A percentile compares a stretch with the other conserved stretches of the same genome.
phyloP scores from a whole-genome alignment of 2,888 invertebrate genomes.

The Griposia aprilina region DNA sequence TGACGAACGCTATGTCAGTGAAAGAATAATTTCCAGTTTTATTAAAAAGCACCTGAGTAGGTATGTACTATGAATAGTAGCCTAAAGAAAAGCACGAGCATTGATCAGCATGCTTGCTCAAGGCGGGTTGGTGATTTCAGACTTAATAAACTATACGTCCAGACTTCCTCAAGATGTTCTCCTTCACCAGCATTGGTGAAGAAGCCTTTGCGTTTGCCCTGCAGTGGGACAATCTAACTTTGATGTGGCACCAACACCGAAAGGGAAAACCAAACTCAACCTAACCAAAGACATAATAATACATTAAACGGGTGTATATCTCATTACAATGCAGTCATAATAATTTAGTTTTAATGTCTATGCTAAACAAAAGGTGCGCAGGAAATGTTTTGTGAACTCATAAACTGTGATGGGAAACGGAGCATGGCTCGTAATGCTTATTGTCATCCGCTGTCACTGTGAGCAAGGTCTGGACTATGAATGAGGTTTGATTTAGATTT shows the following conservation, averaged over 20 bases:
- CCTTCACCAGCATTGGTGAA: too few relatives aligned
- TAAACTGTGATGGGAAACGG: slow-evolving; percentile 42
- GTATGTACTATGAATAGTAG: neutral
- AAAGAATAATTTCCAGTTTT: neutral
- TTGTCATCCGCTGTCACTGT: slow-evolving; percentile 31
- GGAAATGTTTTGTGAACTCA: slow-evolving; percentile 53
- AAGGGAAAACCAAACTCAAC: neutral
- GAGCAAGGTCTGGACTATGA: slow-evolving; percentile 31
- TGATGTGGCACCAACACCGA: neutral
- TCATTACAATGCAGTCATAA: slow-evolving; percentile 34
- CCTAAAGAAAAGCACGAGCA: neutral
- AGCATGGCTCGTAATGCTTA: slow-evolving; percentile 27
- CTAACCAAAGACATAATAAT: slow-evolving; percentile 10
- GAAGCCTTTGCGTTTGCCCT: too few relatives aligned
- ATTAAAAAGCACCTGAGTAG: neutral
- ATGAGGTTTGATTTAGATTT: slow-evolving; percentile 32
- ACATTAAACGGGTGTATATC: neutral
- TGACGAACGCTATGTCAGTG: neutral
- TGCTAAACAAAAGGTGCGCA: slow-evolving; percentile 56
- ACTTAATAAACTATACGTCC: too few relatives aligned
- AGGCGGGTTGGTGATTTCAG: too few relatives aligned
- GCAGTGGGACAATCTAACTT: neutral
- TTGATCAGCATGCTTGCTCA: too few relatives aligned
- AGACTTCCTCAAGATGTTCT: too few relatives aligned
- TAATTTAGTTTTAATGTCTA: slow-evolving; percentile 53